Evolutionary conservation across 2,888 invertebrate genomes (phyloP).

Genomic region (Epistrophe grossulariae): DNA sequence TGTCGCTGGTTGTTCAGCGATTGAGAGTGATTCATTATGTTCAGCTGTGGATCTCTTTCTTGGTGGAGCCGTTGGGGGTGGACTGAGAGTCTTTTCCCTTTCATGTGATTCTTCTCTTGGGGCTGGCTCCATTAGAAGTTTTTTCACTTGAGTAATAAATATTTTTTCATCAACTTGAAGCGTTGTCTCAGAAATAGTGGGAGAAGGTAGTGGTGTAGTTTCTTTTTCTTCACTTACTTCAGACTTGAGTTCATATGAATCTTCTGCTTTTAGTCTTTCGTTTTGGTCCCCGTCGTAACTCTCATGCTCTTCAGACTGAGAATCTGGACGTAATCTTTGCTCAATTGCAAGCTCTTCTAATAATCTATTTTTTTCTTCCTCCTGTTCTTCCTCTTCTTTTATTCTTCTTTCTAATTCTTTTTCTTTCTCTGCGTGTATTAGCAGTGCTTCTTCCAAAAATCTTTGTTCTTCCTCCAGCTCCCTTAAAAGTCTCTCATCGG

Average conservation of each 20-base stretch:
- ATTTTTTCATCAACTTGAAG: constrained; percentile 6
- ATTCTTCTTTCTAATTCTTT: constrained; percentile 27
- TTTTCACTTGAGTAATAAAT: constrained; percentile 4
- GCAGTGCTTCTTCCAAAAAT: constrained; percentile 48
- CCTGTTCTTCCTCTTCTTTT: constrained; percentile 65
- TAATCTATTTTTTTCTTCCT: constrained; percentile 45
- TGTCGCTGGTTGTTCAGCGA: constrained; percentile 47
- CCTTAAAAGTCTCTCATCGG: constrained; percentile 78
- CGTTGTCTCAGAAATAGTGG: neutral
- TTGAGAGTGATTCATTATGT: constrained; percentile 38
- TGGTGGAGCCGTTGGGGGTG: constrained; percentile 79
- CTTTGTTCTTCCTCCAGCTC: constrained; percentile 40
- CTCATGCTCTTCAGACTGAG: constrained; percentile 43
- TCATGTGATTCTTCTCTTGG: constrained; percentile 78
- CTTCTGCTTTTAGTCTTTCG: constrained; percentile 33
- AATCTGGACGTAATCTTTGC: constrained; percentile 57
- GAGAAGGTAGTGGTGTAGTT: constrained; percentile 26
- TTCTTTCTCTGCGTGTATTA: constrained; percentile 38
- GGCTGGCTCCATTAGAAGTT: constrained; percentile 62
- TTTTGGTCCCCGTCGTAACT: constrained; percentile 51
- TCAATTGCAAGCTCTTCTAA: constrained; percentile 70
- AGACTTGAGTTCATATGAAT: constrained; percentile 50
- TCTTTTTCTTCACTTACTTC: constrained; percentile 56
- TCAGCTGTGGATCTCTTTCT: constrained; percentile 79
- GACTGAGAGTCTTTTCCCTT: constrained; percentile 77